A percentile compares a stretch with the other conserved stretches of the same genome.
Evolutionary conservation across 2,797 vertebrate species (phyloP).

Genomic region (Labroides dimidiatus): DNA sequence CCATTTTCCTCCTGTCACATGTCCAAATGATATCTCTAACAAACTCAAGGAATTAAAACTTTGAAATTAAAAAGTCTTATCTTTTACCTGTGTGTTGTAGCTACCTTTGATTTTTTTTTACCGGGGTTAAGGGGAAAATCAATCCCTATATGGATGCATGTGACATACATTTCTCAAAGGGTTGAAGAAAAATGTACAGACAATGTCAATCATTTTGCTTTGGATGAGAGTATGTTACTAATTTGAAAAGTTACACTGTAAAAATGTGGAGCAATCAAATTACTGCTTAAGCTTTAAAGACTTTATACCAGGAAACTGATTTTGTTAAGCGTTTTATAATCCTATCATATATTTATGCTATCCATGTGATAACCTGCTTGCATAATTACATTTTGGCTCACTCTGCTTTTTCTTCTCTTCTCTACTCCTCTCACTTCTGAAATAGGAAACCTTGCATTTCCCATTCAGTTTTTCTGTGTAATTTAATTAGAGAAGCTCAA

Average conservation of each 20-base stretch:
- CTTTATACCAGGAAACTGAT: slow-evolving; percentile 7
- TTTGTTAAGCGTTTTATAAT: slow-evolving; percentile 22
- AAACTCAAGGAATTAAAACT: too few species aligned
- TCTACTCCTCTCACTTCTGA: slow-evolving; percentile 42
- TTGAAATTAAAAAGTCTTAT: too few species aligned
- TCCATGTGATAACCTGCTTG: slow-evolving; percentile 27
- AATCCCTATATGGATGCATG: background rate
- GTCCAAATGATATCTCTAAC: too few species aligned
- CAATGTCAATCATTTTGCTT: background rate
- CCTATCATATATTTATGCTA: slow-evolving; percentile 35
- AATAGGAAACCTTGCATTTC: slow-evolving; percentile 62
- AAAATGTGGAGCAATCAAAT: slow-evolving; percentile 6
- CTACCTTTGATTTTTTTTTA: too few species aligned
- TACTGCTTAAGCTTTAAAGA: slow-evolving; percentile 7
- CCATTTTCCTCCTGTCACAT: too few species aligned
- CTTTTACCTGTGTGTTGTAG: too few species aligned
- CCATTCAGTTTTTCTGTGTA: slow-evolving; percentile 55
- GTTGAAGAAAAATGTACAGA: background rate
- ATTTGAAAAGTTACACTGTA: background rate
- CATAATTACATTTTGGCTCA: slow-evolving; percentile 55
- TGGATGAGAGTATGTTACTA: background rate
- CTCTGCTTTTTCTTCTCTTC: slow-evolving; percentile 26
- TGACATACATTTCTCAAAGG: background rate
- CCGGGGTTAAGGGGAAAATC: background rate
- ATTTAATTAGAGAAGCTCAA: slow-evolving; percentile 68